A percentile compares a stretch with the other conserved stretches of the same genome.
Conservation (phyloP, 2,797 vertebrate species). For the Kryptolebias ocellatus region DNA sequence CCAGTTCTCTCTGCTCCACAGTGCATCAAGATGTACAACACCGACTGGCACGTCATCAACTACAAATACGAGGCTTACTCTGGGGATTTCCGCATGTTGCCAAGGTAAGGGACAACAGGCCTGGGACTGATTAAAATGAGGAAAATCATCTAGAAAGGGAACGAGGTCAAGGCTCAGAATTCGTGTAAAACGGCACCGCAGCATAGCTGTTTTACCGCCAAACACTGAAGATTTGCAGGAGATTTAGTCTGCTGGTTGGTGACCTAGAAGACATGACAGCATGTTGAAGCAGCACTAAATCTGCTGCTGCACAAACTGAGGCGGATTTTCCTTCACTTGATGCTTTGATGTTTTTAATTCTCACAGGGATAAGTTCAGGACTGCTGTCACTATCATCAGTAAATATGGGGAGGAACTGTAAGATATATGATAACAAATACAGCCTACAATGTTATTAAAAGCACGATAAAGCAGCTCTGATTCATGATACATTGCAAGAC, state of each 20-base stretch:
- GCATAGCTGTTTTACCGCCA: conserved; percentile 3
- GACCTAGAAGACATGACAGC: conserved; percentile 7
- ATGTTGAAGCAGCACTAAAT: conserved; percentile 2
- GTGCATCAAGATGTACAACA: conserved; percentile 98
- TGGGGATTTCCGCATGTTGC: conserved; percentile 94
- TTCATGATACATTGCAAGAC: no score
- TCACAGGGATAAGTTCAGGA: background rate
- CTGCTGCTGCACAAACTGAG: background rate
- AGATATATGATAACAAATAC: no score
- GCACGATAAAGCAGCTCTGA: no score
- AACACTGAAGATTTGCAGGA: conserved; percentile 13
- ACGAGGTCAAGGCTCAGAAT: background rate
- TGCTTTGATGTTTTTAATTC: background rate
- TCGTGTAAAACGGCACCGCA: conserved; percentile 13
- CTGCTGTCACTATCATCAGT: background rate
- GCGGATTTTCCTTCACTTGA: background rate
- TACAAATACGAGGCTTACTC: conserved; percentile 98
- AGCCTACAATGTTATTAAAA: no score
- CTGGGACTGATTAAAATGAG: background rate
- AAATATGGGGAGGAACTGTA: background rate
- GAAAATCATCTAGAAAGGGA: conserved; percentile 2
- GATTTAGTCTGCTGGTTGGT: conserved; percentile 28
- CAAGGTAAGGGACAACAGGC: conserved; percentile 84
- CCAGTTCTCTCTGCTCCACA: conserved; percentile 75
- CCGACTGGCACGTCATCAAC: conserved; percentile 93